Conservation (phyloP, 2,888 invertebrate genomes). For the Tipula unca region DNA sequence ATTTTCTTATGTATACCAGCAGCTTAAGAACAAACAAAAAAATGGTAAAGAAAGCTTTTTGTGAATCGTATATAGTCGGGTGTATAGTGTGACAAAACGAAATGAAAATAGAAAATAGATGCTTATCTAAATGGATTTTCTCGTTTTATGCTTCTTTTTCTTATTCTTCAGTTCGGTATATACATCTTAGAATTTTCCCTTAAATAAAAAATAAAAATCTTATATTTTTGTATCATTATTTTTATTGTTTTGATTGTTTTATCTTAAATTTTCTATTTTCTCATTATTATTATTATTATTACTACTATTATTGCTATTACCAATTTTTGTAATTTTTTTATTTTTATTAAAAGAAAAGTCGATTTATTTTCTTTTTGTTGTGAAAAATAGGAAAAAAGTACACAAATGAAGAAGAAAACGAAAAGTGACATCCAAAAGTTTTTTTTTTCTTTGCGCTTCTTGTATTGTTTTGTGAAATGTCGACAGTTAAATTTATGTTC, state of each 20-base stretch:
- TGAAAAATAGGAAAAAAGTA: not conserved
- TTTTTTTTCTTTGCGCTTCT: not conserved
- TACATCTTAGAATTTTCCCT: not conserved
- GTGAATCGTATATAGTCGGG: not conserved
- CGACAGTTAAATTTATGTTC: not conserved
- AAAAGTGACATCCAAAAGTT: not conserved
- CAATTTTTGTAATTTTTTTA: not conserved
- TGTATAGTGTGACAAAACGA: not conserved
- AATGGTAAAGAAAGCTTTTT: not conserved
- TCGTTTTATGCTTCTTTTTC: not conserved
- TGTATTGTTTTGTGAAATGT: constrained; percentile 8
- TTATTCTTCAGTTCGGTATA: not conserved
- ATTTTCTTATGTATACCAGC: not conserved
- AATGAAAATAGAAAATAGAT: not conserved
- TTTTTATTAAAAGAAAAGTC: not conserved
- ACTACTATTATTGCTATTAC: not conserved
- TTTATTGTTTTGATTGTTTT: constrained; percentile 8
- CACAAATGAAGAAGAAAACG: not conserved
- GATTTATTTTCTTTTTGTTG: not conserved
- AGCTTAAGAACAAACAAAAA: not conserved
- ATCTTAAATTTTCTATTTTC: constrained; percentile 8
- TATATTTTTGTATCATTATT: constrained; percentile 4
- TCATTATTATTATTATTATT: constrained; percentile 14
- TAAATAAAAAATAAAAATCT: not conserved
- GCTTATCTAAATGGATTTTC: constrained; percentile 14